A percentile compares a stretch with the other conserved stretches of the same genome.
Conservation (phyloP, 2,888 invertebrate species). For the Ptilodon capucinus region DNA sequence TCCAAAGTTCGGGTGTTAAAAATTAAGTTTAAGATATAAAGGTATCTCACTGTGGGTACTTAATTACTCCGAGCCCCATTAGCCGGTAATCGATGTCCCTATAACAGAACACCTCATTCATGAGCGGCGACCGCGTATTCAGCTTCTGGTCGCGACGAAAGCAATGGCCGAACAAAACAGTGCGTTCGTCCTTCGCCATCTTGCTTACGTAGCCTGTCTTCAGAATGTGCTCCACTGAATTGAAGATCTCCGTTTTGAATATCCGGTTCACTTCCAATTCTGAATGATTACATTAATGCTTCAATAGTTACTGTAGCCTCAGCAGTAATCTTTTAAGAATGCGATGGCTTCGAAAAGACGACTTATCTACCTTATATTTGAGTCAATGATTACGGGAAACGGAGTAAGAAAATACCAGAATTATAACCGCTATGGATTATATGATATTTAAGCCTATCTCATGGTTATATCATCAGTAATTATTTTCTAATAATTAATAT, state of each 20-base stretch:
- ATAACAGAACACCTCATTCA: conserved; percentile 82
- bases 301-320: too few species aligned
- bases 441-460: too few species aligned
- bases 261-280: conserved; percentile 84
- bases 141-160: conserved; percentile 80
- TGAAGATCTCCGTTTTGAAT: conserved; percentile 84
- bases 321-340: too few species aligned
- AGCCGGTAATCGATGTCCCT: conserved; percentile 82
- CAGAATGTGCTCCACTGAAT: conserved; percentile 75
- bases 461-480: too few species aligned
- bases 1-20: too few species aligned
- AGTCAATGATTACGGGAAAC: too few species aligned
- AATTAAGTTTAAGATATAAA: too few species aligned
- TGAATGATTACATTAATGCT: conserved; percentile 49
- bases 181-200: conserved; percentile 74
- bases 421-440: too few species aligned
- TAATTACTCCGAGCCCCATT: conserved; percentile 78
- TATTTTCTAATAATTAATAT: too few species aligned
- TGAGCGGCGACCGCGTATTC: conserved; percentile 81
- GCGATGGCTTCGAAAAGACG: too few species aligned
- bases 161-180: conserved; percentile 79
- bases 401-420: too few species aligned
- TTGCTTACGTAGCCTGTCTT: conserved; percentile 60
- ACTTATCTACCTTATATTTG: too few species aligned
- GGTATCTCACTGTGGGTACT: conserved; percentile 52